Evolutionary conservation across 2,797 vertebrate genomes (phyloP).

Genomic region (Nannoperca obscura): DNA sequence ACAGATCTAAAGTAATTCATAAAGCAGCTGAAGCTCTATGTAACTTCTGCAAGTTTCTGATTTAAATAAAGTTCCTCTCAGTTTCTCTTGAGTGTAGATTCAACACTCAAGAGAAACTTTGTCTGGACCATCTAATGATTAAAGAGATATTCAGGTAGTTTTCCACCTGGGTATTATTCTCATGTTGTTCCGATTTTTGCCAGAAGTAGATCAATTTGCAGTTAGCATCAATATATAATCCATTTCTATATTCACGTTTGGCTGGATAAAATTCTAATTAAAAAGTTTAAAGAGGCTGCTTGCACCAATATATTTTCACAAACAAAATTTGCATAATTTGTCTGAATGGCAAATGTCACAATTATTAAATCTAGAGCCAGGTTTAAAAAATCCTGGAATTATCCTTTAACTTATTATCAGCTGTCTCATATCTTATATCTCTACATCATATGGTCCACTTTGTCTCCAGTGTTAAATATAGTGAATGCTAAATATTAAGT

Average conservation of each 20-base stretch:
- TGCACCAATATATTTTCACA: no score
- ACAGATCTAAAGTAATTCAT: neutral
- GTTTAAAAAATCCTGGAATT: neutral
- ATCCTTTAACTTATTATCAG: neutral
- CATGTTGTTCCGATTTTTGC: neutral
- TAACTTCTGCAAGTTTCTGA: no score
- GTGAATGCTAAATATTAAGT: neutral
- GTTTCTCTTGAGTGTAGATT: no score
- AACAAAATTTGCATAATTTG: no score
- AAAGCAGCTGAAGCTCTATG: neutral
- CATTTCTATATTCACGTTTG: neutral
- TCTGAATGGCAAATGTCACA: neutral
- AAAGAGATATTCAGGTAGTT: neutral
- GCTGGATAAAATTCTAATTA: neutral
- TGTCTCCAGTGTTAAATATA: neutral
- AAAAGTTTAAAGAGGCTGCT: neutral
- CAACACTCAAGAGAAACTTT: no score
- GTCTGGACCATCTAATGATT: neutral
- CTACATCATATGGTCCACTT: neutral
- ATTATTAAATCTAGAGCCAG: neutral
- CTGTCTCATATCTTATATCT: neutral
- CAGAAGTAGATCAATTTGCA: neutral
- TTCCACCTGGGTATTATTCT: neutral
- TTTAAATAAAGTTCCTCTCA: no score
- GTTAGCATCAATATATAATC: neutral